Evolutionary conservation across 1,140 invertebrate species (phyloP), one percentile per base, ranked within the genome.

Genomic region (Drosophila saltans): DNA sequence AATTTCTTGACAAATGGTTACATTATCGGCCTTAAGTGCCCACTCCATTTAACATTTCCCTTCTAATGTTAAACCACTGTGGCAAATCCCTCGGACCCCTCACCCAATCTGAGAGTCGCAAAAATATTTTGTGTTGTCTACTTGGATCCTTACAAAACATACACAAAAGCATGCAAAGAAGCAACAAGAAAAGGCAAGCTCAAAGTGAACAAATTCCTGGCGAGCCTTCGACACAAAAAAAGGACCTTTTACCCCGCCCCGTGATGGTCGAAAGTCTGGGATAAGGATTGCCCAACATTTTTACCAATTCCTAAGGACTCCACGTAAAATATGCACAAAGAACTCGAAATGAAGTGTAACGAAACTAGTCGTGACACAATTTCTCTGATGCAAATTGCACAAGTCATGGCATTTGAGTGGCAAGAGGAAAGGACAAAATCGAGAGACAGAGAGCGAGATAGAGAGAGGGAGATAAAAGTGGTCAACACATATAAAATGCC

Each of bases 351-450:
- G 66, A 73, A 79, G 79, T 79, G 75, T 85, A 79, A 63, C 82
- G 79, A 83, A 88, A 86, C 80, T 88, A 88, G 72, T 82, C 83
- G 83, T 88, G 84, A 86, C 83, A 88, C 76, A 83, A 86, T 86
- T 88, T 82, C 41, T 40, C 43, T 48, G 73, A 86, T 80, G 83
- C 83, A 88, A 88, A 86, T 86, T 74, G 69, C 72, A 83, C 73
- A 88, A 86, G 83, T 88, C 83, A 88, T 81, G 79, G 66, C 69
- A 69, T 69, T 75, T 71, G 76, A 81, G 79, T 75, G 72, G 58
- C 36, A 59, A 71, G 56, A 33, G 39, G 39, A 33, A 41, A 33
- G 5, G 36, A 33, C 64, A 16, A 57, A 58, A 48, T 16, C 16
- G 16, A 64, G 30, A 40, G 33, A 36, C 1, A 7, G 33, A 36